A percentile compares a stretch with the other conserved stretches of the same genome.
phyloP scores from a whole-genome alignment of 2,888 invertebrate genomes.

The Plemyria rubiginata region DNA sequence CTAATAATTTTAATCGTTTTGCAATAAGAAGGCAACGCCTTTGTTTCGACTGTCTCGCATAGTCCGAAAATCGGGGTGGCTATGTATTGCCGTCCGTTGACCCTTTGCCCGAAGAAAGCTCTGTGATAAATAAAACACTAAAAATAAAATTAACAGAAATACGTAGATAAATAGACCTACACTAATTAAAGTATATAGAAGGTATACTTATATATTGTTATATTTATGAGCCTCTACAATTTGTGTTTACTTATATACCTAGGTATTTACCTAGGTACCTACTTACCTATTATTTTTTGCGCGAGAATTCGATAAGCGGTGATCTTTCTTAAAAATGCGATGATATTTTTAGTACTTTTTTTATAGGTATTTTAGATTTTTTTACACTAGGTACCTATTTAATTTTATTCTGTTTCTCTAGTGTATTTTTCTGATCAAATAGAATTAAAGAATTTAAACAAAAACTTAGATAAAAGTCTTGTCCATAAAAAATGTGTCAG shows the following conservation, averaged over 20 bases:
- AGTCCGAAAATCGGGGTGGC: conserved; percentile 50
- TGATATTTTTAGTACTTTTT: background rate
- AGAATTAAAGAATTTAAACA: too few species aligned
- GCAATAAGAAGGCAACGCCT: conserved; percentile 55
- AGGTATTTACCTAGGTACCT: too few species aligned
- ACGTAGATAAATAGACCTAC: background rate
- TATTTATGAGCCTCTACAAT: too few species aligned
- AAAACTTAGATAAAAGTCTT: too few species aligned
- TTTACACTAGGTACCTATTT: background rate
- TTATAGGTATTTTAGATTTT: background rate
- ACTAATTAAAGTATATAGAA: too few species aligned
- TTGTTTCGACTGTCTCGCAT: conserved; percentile 42
- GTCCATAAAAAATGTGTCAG: too few species aligned
- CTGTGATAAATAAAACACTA: background rate
- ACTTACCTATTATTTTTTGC: background rate
- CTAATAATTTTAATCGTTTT: conserved; percentile 80
- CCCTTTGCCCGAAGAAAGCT: conserved; percentile 43
- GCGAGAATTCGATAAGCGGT: background rate
- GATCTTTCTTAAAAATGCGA: too few species aligned
- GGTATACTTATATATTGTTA: too few species aligned
- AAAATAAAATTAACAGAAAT: background rate
- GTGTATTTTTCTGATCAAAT: background rate
- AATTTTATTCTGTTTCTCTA: too few species aligned
- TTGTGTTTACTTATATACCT: too few species aligned
- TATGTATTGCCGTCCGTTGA: conserved; percentile 54